Percentiles rank a stretch among this genome's conserved stretches.
Evolutionary conservation across 92 coral and sea anemone species (phyloP).

Genomic region (Porites evermanni): DNA sequence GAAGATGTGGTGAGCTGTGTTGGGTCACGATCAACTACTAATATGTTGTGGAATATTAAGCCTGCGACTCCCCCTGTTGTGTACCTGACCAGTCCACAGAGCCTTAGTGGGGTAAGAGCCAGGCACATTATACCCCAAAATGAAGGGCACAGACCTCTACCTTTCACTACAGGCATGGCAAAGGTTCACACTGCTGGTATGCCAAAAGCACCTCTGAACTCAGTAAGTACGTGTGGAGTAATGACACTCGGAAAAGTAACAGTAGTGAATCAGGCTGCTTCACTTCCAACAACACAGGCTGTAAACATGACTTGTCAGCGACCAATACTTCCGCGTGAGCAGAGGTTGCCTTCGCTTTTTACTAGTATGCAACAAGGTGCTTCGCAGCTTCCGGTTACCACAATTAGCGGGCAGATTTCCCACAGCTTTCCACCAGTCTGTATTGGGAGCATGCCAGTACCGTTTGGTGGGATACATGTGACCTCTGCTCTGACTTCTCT

Average conservation of each 20-base stretch:
- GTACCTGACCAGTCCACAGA: conserved; percentile 89
- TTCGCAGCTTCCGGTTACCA: conserved; percentile 23
- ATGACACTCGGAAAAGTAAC: conserved; percentile 42
- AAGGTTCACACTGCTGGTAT: conserved; percentile 27
- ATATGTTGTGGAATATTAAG: conserved; percentile 71
- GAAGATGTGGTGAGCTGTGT: conserved; percentile 88
- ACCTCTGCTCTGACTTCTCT: background rate
- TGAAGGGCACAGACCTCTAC: conserved; percentile 22
- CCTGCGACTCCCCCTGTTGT: conserved; percentile 79
- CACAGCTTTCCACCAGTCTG: conserved; percentile 6
- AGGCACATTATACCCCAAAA: conserved; percentile 71
- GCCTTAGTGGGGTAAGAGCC: conserved; percentile 83
- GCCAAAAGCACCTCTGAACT: conserved; percentile 23
- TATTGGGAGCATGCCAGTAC: conserved; percentile 25
- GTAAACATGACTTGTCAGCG: conserved; percentile 35
- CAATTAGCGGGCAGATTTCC: conserved; percentile 14
- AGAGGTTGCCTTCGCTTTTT: conserved; percentile 46
- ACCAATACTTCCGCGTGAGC: conserved; percentile 85
- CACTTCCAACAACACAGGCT: conserved; percentile 34
- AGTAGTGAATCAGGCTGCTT: conserved; percentile 34
- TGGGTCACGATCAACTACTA: conserved; percentile 70
- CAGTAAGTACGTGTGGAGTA: conserved; percentile 25
- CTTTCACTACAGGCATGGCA: conserved; percentile 22
- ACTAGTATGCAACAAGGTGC: conserved; percentile 4
- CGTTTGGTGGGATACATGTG: background rate